Conservation (phyloP, 2,888 invertebrate species). For the Brachynemurus nebulosus region DNA sequence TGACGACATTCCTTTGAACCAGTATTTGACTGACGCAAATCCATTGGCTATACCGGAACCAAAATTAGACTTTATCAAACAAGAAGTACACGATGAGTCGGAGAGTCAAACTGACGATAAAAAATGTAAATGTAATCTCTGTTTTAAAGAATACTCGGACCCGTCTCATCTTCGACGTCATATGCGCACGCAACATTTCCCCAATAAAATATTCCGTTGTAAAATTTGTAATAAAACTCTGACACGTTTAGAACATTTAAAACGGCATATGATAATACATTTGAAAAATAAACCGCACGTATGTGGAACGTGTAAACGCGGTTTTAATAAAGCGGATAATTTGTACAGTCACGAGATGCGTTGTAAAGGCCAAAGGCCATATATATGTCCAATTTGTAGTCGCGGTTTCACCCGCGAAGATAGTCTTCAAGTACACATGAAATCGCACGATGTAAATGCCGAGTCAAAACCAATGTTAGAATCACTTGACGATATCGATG, state of each 20-base stretch:
- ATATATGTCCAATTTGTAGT: conserved; percentile 8
- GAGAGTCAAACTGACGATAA: background rate
- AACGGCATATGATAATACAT: conserved; percentile 10
- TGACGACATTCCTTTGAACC: background rate
- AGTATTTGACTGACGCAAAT: background rate
- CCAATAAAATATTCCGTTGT: conserved; percentile 9
- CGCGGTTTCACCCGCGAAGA: conserved; percentile 8
- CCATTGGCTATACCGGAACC: background rate
- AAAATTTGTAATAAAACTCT: conserved; percentile 9
- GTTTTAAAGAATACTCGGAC: conserved; percentile 7
- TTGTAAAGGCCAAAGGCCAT: conserved; percentile 4
- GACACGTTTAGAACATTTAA: conserved; percentile 6
- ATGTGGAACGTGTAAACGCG: conserved; percentile 7
- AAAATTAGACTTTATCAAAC: background rate
- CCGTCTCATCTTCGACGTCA: conserved; percentile 2
- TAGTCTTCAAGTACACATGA: conserved; percentile 8
- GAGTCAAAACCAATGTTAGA: conserved; percentile 6
- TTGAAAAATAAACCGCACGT: conserved; percentile 8
- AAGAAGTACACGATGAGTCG: conserved; percentile 4
- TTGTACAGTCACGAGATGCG: conserved; percentile 7
- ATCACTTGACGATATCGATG: conserved; percentile 8
- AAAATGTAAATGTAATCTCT: conserved; percentile 6
- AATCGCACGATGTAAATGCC: background rate
- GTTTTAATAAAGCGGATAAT: conserved; percentile 7
- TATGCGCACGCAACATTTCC: conserved; percentile 1